phyloP scores from a whole-genome alignment of 2,113 vertebrate species.

The Rhynchomys soricoides region DNA sequence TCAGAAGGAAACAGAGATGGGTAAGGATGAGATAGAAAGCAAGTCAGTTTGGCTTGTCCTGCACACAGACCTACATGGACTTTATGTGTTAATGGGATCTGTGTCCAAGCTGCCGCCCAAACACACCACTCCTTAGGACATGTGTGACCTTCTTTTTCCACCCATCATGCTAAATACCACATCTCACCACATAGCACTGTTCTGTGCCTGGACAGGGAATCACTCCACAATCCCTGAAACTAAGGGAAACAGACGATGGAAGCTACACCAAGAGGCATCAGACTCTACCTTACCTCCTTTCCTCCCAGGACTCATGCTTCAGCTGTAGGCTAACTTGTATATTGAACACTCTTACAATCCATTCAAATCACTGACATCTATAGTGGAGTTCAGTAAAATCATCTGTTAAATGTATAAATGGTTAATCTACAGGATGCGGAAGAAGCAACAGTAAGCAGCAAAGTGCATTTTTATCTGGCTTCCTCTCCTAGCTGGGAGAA shows the following conservation, averaged over 20 bases:
- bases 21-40: too few species aligned
- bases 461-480: conserved; percentile 55
- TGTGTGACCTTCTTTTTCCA: not conserved
- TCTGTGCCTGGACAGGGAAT: not conserved
- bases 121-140: not conserved
- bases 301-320: not conserved
- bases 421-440: not conserved
- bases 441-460: not conserved
- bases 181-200: fast-evolving
- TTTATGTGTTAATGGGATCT: fast-evolving
- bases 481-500: not conserved
- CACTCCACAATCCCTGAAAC: not conserved
- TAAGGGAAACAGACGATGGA: not conserved
- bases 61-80: fast-evolving
- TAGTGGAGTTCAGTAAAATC: conserved; percentile 39
- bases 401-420: conserved; percentile 5
- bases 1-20: not conserved
- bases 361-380: conserved; percentile 10
- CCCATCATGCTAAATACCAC: not conserved
- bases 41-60: not conserved
- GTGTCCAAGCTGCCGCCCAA: not conserved
- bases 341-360: not conserved
- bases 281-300: not conserved
- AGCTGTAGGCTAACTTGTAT: not conserved
- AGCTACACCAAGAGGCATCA: fast-evolving